phyloP scores from a whole-genome alignment of 2,797 vertebrate species.

The Monodelphis domestica region DNA sequence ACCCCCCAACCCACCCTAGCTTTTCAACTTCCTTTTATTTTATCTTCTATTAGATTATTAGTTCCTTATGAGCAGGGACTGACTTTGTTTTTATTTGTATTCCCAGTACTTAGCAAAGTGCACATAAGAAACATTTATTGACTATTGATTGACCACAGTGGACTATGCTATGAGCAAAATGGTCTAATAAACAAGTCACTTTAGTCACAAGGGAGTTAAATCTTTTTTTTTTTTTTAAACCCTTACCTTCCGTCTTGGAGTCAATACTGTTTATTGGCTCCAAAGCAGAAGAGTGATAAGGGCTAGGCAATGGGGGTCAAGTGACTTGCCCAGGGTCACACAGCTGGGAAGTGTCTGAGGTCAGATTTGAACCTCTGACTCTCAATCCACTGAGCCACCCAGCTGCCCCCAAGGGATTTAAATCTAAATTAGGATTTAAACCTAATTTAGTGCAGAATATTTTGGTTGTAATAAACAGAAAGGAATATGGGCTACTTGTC shows the following conservation, averaged over 20 bases:
- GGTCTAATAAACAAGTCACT: background rate
- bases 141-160: background rate
- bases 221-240: too few species aligned
- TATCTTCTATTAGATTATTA: background rate
- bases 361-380: too few species aligned
- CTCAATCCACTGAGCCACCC: too few species aligned
- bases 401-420: background rate
- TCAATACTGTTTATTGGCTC: too few species aligned
- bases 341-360: too few species aligned
- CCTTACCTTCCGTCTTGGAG: too few species aligned
- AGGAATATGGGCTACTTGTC: background rate
- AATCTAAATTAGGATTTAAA: background rate
- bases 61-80: background rate
- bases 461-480: constrained; percentile 15
- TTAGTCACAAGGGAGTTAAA: background rate
- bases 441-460: constrained; percentile 5
- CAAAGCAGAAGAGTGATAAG: too few species aligned
- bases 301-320: too few species aligned
- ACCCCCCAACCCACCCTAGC: background rate
- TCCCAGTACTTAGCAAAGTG: background rate
- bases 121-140: background rate
- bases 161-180: background rate
- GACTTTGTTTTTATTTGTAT: background rate
- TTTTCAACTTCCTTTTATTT: background rate
- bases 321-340: too few species aligned